Evolutionary conservation across 2,888 invertebrate species (phyloP).

Genomic region (Eulithis testata): DNA sequence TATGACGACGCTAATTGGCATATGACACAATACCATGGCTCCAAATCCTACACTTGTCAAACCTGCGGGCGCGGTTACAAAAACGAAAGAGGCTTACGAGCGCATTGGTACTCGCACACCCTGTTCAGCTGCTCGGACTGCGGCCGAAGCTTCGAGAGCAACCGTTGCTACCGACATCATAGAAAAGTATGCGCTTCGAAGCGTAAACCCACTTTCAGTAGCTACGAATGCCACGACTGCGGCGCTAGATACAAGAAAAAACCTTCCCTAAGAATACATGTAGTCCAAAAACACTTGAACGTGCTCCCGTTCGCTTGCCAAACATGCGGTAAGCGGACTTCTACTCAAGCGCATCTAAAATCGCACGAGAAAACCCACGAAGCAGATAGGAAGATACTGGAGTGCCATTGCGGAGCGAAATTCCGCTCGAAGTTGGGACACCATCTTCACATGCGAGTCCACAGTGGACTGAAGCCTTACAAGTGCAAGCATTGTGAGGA

Average conservation of each 20-base stretch:
- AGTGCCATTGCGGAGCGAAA: conserved; percentile 68
- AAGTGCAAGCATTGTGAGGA: conserved; percentile 67
- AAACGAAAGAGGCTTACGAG: conserved; percentile 59
- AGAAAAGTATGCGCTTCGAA: conserved; percentile 51
- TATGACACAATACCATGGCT: conserved; percentile 45
- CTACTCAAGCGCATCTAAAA: conserved; percentile 63
- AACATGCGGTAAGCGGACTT: conserved; percentile 69
- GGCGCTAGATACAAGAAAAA: conserved; percentile 65
- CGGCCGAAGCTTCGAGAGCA: conserved; percentile 62
- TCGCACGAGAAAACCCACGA: conserved; percentile 65
- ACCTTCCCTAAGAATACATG: conserved; percentile 68
- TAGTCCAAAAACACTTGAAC: conserved; percentile 71
- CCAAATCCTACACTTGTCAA: conserved; percentile 49
- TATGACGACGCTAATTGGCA: conserved; percentile 47
- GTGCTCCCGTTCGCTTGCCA: conserved; percentile 66
- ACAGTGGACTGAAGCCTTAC: conserved; percentile 70
- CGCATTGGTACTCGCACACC: conserved; percentile 65
- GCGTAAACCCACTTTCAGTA: conserved; percentile 17
- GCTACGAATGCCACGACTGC: conserved; percentile 66
- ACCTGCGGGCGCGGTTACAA: conserved; percentile 61
- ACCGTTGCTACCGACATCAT: conserved; percentile 66
- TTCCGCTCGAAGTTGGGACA: conserved; percentile 64
- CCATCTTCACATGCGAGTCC: conserved; percentile 66
- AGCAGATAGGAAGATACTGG: conserved; percentile 53
- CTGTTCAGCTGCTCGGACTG: conserved; percentile 65